Percentiles rank a stretch among this genome's conserved stretches.
Conservation (phyloP, 1,140 invertebrate genomes). For the Micrasema minimum region DNA sequence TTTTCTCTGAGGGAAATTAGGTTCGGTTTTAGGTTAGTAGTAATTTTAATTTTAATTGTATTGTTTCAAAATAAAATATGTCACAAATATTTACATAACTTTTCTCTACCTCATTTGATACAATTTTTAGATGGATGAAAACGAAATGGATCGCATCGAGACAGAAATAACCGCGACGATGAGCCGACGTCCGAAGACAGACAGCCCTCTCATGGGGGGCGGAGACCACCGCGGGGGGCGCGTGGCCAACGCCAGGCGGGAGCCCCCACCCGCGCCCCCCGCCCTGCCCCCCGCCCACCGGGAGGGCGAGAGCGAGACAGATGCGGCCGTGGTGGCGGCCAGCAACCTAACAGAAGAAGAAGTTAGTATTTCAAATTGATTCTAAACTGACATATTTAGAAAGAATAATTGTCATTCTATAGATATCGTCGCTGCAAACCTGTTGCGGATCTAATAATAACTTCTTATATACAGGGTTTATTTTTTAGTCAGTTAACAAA, state of each 20-base stretch:
- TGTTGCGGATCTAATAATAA: too few relatives aligned
- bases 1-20: too few relatives aligned
- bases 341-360: slow-evolving; percentile 44
- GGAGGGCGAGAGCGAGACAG: slow-evolving; percentile 27
- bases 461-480: too few relatives aligned
- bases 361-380: slow-evolving; percentile 24
- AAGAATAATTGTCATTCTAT: too few relatives aligned
- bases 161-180: slow-evolving; percentile 59
- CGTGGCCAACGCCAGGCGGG: neutral
- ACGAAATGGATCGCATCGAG: slow-evolving; percentile 54
- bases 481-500: too few relatives aligned
- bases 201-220: slow-evolving; percentile 64
- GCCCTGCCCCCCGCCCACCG: neutral
- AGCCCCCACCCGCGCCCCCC: neutral
- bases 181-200: slow-evolving; percentile 61
- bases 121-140: slow-evolving; percentile 49
- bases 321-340: slow-evolving; percentile 26
- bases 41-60: too few relatives aligned
- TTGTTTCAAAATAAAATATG: too few relatives aligned
- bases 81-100: too few relatives aligned
- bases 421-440: too few relatives aligned
- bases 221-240: slow-evolving; percentile 43
- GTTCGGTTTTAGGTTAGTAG: too few relatives aligned
- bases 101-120: too few relatives aligned
- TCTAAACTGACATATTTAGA: too few relatives aligned